Evolutionary conservation across 2,113 vertebrate species (phyloP).

Genomic region (Ploceus nigricollis): DNA sequence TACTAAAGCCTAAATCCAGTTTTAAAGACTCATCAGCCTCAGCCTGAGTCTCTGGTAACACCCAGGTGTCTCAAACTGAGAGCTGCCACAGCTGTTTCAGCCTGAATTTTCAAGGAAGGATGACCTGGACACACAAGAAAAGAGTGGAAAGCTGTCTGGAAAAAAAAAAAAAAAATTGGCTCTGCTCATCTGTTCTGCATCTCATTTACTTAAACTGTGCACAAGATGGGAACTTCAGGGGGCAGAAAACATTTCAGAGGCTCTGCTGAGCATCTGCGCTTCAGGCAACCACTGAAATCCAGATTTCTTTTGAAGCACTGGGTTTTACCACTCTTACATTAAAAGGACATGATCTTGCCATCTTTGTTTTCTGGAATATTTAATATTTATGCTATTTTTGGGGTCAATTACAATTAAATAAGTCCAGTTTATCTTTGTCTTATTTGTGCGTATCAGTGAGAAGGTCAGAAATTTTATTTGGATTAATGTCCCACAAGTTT

Average conservation of each 20-base stretch:
- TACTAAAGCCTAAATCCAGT: not conserved
- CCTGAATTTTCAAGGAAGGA: not conserved
- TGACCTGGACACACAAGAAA: not conserved
- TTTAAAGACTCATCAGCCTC: not conserved
- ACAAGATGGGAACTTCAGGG: not conserved
- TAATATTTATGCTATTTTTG: not conserved
- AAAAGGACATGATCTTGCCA: not conserved
- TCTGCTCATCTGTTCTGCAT: not conserved
- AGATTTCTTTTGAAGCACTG: not conserved
- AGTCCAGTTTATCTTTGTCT: not conserved
- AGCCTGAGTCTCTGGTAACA: not conserved
- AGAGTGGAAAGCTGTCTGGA: not conserved
- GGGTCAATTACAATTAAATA: not conserved
- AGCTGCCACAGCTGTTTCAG: not conserved
- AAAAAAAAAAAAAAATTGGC: not conserved
- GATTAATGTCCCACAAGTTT: not conserved
- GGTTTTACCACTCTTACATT: not conserved
- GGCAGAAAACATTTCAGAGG: not conserved
- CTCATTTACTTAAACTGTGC: not conserved
- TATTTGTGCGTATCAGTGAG: rapidly evolving
- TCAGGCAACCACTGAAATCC: not conserved
- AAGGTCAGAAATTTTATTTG: not conserved
- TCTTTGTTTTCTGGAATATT: not conserved
- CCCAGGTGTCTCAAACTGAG: not conserved
- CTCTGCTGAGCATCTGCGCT: not conserved